Evolutionary conservation across 2,888 invertebrate genomes (phyloP).

Genomic region (Platycnemis pennipes): DNA sequence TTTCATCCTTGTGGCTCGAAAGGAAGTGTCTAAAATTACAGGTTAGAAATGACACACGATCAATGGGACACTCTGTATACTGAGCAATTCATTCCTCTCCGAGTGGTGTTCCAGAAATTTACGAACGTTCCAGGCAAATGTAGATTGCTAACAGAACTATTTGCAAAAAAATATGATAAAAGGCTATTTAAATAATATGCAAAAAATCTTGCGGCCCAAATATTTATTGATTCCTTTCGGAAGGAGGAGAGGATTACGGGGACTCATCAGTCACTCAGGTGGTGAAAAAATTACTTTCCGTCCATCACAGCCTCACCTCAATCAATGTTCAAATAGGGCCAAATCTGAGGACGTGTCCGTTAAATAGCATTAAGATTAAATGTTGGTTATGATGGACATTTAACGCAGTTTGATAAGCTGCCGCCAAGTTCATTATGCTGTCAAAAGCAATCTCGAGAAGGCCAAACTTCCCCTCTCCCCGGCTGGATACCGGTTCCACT

Average conservation of each 20-base stretch:
- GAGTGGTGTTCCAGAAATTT: too few relatives aligned
- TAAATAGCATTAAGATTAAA: neutral
- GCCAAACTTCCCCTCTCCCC: too few relatives aligned
- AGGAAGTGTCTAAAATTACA: too few relatives aligned
- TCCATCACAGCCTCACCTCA: neutral
- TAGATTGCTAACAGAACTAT: too few relatives aligned
- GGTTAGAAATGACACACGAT: too few relatives aligned
- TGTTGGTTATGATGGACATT: neutral
- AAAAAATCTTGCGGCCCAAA: neutral
- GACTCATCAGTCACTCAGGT: neutral
- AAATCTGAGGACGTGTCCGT: neutral
- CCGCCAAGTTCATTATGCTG: slow-evolving; percentile 22
- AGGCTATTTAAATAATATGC: neutral
- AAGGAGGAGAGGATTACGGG: neutral
- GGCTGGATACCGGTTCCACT: slow-evolving; percentile 12
- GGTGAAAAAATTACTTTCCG: neutral
- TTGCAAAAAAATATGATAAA: neutral
- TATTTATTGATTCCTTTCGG: neutral
- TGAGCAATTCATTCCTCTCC: too few relatives aligned
- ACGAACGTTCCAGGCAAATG: too few relatives aligned
- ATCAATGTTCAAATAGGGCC: neutral
- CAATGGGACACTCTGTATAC: too few relatives aligned
- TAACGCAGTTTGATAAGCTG: neutral
- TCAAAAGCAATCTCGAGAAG: neutral
- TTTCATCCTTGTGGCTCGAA: too few relatives aligned